A percentile compares a stretch with the other conserved stretches of the same genome.
Conservation (phyloP, 2,888 invertebrate genomes). For the Thecophora atra region DNA sequence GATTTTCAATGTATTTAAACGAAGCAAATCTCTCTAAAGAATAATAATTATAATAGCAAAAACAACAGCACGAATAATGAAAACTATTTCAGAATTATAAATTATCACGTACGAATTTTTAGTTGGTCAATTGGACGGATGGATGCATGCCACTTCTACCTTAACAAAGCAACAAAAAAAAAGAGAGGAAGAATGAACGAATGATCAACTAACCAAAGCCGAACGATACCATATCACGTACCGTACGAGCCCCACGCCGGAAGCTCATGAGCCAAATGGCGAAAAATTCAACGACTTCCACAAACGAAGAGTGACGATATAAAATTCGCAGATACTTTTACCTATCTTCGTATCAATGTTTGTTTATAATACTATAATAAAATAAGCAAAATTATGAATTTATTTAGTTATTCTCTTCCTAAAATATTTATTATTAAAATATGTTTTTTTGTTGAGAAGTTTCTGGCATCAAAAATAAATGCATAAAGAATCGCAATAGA, state of each 20-base stretch:
- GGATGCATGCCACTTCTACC: conserved; percentile 9
- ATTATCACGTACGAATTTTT: background rate
- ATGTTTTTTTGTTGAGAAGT: too few species aligned
- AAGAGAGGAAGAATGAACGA: conserved; percentile 19
- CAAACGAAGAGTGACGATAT: background rate
- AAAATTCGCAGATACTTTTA: background rate
- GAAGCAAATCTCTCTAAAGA: too few species aligned
- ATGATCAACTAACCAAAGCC: conserved; percentile 23
- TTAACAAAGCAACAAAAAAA: too few species aligned
- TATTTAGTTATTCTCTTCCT: too few species aligned
- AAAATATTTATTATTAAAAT: too few species aligned
- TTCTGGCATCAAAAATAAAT: too few species aligned
- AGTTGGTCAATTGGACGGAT: conserved; percentile 5
- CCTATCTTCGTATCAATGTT: background rate
- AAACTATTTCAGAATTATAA: background rate
- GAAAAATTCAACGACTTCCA: conserved; percentile 10
- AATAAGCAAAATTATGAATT: too few species aligned
- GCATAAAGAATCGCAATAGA: too few species aligned
- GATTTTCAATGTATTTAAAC: too few species aligned
- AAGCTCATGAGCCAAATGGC: conserved; percentile 29
- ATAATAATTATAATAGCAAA: background rate
- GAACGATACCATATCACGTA: background rate
- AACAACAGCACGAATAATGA: background rate
- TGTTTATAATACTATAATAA: too few species aligned
- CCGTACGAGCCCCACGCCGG: background rate